These are phyloP conservation scores for Tetragonisca angustula DNA, from an alignment of 2,888 invertebrate genomes.

Conservation along the genomic window DNA sequence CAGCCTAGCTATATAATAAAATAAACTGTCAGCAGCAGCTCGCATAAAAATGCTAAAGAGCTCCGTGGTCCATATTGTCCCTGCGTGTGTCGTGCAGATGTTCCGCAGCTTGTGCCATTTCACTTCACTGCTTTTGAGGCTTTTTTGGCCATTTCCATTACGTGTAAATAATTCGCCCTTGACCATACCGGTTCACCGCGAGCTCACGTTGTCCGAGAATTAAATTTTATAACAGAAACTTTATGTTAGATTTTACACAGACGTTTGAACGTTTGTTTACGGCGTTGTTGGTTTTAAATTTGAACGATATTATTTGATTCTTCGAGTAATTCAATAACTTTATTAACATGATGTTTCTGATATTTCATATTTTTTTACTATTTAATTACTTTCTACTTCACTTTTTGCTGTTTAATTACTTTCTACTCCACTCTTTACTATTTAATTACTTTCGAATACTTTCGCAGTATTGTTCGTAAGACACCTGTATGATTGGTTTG, in stretches of 20 bases:
- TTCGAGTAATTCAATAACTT: not conserved
- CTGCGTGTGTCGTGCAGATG: slow-evolving; percentile 69
- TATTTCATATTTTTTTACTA: no score
- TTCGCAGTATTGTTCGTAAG: not conserved
- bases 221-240: not conserved
- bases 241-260: fast-evolving
- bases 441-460: no score
- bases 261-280: not conserved
- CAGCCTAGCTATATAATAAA: slow-evolving; percentile 79
- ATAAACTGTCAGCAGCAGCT: slow-evolving; percentile 83
- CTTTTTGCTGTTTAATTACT: no score
- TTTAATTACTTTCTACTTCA: no score
- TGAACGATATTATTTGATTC: not conserved
- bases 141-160: not conserved
- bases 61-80: slow-evolving; percentile 74
- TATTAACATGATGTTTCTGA: not conserved
- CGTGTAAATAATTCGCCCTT: not conserved
- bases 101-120: slow-evolving; percentile 35
- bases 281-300: fast-evolving
- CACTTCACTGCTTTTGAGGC: not conserved
- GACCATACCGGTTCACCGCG: not conserved
- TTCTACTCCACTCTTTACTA: no score
- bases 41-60: slow-evolving; percentile 84
- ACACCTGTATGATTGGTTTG: fast-evolving
- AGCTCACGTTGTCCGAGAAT: not conserved